Conservation (phyloP, 2,113 vertebrate species). For the Stigmatopora nigra region DNA sequence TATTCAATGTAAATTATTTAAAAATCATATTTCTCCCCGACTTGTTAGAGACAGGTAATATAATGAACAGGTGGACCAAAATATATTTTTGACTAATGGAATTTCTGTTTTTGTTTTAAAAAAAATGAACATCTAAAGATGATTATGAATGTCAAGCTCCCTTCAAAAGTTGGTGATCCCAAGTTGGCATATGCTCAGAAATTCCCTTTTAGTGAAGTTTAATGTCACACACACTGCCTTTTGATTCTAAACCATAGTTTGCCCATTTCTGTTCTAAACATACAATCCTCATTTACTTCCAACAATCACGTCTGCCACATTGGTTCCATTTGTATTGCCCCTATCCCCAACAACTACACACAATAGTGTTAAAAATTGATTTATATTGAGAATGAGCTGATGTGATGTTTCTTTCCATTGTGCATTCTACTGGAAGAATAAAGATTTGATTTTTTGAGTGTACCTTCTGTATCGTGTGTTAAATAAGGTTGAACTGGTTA, state of each 20-base stretch:
- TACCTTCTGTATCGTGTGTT: neutral
- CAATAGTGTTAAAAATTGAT: slow-evolving; percentile 34
- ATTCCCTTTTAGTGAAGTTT: slow-evolving; percentile 6
- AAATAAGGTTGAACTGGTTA: neutral
- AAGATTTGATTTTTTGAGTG: slow-evolving; percentile 13
- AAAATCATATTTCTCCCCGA: slow-evolving; percentile 1
- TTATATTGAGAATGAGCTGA: slow-evolving; percentile 49
- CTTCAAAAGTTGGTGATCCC: neutral
- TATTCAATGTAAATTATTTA: slow-evolving; percentile 27
- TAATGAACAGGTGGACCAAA: neutral
- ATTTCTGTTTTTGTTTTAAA: neutral
- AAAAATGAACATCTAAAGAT: neutral
- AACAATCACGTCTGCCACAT: slow-evolving; percentile 1
- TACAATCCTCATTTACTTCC: neutral
- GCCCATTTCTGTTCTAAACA: too few species aligned
- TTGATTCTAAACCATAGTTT: neutral
- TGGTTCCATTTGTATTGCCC: slow-evolving; percentile 1
- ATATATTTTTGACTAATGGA: neutral
- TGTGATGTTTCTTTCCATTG: slow-evolving; percentile 46
- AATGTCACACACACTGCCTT: neutral
- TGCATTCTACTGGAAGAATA: slow-evolving; percentile 52
- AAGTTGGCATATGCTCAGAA: neutral
- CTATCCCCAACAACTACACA: neutral
- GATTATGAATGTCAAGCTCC: neutral
- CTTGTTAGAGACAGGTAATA: neutral